phyloP scores from a whole-genome alignment of 2,113 vertebrate genomes.

The Ageneiosus marmoratus region DNA sequence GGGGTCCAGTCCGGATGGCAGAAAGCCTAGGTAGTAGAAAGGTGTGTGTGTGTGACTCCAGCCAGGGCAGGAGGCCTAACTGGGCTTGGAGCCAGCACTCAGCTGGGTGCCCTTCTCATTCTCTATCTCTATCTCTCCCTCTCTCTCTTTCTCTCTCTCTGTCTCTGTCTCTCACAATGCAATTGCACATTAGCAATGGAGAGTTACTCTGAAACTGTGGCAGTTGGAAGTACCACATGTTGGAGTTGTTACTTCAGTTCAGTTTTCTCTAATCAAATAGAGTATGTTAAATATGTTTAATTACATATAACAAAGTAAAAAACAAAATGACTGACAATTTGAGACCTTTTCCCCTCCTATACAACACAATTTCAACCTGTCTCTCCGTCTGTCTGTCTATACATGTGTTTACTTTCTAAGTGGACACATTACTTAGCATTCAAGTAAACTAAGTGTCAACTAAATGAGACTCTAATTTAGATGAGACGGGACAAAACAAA shows the following conservation, averaged over 20 bases:
- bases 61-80: constrained; percentile 53
- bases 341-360: not conserved
- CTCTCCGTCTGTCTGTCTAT: no score
- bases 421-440: no score
- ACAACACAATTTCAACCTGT: no score
- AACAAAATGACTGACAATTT: not conserved
- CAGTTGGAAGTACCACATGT: constrained; percentile 58
- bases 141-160: constrained; percentile 5
- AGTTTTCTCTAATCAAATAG: no score
- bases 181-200: not conserved
- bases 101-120: constrained; percentile 55
- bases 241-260: no score
- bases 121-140: constrained; percentile 5
- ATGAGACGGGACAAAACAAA: not conserved
- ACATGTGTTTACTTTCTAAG: no score
- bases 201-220: constrained; percentile 2
- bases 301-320: not conserved
- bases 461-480: no score
- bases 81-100: constrained; percentile 61
- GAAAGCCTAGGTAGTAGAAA: constrained; percentile 20
- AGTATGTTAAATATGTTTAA: not conserved
- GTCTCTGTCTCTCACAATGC: not conserved
- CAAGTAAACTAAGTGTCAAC: no score
- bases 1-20: constrained; percentile 48
- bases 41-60: constrained; percentile 14